phyloP scores from a whole-genome alignment of 2,113 vertebrate genomes.

The Potamarius usumacintae region DNA sequence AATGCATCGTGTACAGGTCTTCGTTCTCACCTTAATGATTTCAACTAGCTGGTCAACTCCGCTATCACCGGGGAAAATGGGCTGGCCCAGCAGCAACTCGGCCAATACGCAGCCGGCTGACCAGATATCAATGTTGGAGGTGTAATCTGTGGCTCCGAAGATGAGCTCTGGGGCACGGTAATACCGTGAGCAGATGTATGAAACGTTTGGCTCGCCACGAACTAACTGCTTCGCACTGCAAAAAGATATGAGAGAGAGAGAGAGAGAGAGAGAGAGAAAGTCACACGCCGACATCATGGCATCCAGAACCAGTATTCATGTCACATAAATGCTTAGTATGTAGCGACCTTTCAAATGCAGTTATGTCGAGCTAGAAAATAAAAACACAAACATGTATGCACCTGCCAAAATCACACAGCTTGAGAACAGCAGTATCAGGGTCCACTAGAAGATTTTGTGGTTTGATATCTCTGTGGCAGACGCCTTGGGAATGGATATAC shows the following conservation, averaged over 20 bases:
- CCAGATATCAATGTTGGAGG: slow-evolving; percentile 92
- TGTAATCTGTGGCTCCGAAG: slow-evolving; percentile 93
- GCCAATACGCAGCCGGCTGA: slow-evolving; percentile 90
- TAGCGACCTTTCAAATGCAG: background rate
- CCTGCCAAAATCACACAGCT: slow-evolving; percentile 94
- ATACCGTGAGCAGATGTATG: slow-evolving; percentile 94
- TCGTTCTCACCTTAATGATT: slow-evolving; percentile 84
- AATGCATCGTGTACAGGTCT: background rate
- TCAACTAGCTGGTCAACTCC: slow-evolving; percentile 94
- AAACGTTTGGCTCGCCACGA: slow-evolving; percentile 90
- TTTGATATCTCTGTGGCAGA: slow-evolving; percentile 93
- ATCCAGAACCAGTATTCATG: background rate
- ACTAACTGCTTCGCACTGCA: slow-evolving; percentile 88
- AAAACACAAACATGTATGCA: slow-evolving; percentile 50
- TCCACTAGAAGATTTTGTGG: slow-evolving; percentile 93
- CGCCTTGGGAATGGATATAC: slow-evolving; percentile 95
- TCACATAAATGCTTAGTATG: background rate
- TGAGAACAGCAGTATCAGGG: slow-evolving; percentile 89
- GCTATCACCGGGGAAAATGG: slow-evolving; percentile 91
- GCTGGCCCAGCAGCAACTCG: slow-evolving; percentile 87
- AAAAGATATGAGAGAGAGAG: slow-evolving; percentile 24
- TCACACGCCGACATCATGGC: background rate
- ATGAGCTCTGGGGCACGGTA: slow-evolving; percentile 93
- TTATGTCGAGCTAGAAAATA: background rate
- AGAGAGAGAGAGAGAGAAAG: slow-evolving; percentile 6